These are phyloP conservation scores for Drosophila pruinosa DNA, from an alignment of 1,140 invertebrate species.

Conservation along the genomic window DNA sequence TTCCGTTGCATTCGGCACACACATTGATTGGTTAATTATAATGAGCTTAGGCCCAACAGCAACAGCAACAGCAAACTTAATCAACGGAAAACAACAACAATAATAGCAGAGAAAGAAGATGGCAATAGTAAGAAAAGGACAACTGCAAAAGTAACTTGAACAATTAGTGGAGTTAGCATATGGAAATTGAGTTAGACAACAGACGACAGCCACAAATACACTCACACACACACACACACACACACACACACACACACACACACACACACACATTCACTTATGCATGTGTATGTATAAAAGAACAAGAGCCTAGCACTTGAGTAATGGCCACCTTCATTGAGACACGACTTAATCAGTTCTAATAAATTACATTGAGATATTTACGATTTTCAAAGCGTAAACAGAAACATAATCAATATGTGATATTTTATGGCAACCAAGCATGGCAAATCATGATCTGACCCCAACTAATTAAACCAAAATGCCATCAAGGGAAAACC, in stretches of 20 bases:
- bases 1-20: conserved; percentile 39
- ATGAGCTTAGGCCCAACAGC: conserved; percentile 68
- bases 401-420: no score
- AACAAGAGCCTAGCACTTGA: neutral
- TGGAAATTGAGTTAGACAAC: conserved; percentile 34
- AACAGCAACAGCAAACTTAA: conserved; percentile 30
- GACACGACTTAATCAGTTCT: neutral
- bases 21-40: conserved; percentile 78
- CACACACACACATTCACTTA: neutral
- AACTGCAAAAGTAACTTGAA: neutral
- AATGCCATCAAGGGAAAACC: no score
- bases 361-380: neutral
- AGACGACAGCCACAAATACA: neutral
- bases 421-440: no score
- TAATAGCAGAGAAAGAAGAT: no score
- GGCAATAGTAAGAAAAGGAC: no score
- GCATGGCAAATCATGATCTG: no score
- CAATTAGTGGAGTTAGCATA: conserved; percentile 28
- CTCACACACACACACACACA: neutral
- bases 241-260: neutral
- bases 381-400: neutral
- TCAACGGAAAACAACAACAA: conserved; percentile 14
- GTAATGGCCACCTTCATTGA: neutral
- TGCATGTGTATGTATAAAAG: neutral
- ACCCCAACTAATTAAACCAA: no score